Percentiles rank a stretch among this genome's conserved stretches.
Conservation (phyloP, 2,888 invertebrate genomes). For the Eristalis arbustorum region DNA sequence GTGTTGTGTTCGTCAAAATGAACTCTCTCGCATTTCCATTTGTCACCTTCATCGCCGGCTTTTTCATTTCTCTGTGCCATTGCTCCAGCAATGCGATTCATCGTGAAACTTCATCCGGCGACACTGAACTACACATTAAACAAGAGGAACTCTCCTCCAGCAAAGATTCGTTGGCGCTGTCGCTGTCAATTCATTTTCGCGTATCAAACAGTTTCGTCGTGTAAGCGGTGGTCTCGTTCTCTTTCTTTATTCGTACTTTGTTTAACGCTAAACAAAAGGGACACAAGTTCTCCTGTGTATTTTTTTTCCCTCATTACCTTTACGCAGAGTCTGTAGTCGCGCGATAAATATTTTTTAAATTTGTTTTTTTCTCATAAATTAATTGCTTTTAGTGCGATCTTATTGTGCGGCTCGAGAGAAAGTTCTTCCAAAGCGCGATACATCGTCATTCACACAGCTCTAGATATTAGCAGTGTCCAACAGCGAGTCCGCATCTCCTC, state of each 20-base stretch:
- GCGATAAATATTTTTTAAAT: not conserved
- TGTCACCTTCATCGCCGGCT: not conserved
- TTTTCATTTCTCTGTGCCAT: not conserved
- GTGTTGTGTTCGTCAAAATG: not conserved
- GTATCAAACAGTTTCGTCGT: slow-evolving; percentile 65
- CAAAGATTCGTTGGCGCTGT: slow-evolving; percentile 46
- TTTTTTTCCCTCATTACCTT: not conserved
- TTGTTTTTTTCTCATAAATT: not conserved
- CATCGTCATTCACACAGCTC: not conserved
- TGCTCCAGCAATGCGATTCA: slow-evolving; percentile 11
- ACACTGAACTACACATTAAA: not conserved
- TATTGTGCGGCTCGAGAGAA: slow-evolving; percentile 36
- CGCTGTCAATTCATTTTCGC: slow-evolving; percentile 66
- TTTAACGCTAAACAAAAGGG: slow-evolving; percentile 61
- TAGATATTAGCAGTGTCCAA: slow-evolving; percentile 14
- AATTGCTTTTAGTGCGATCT: slow-evolving; percentile 8
- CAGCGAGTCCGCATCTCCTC: slow-evolving; percentile 44
- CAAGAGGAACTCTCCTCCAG: slow-evolving; percentile 28
- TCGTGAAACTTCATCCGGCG: not conserved
- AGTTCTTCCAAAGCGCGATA: slow-evolving; percentile 9
- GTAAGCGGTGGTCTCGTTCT: slow-evolving; percentile 61
- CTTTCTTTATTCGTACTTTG: slow-evolving; percentile 50
- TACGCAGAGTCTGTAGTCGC: not conserved
- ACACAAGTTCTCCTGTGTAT: not conserved
- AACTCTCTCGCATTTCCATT: not conserved